Evolutionary conservation across 2,888 invertebrate species (phyloP), one percentile per base, ranked within the genome.

Genomic region (Eilema griseolum): DNA sequence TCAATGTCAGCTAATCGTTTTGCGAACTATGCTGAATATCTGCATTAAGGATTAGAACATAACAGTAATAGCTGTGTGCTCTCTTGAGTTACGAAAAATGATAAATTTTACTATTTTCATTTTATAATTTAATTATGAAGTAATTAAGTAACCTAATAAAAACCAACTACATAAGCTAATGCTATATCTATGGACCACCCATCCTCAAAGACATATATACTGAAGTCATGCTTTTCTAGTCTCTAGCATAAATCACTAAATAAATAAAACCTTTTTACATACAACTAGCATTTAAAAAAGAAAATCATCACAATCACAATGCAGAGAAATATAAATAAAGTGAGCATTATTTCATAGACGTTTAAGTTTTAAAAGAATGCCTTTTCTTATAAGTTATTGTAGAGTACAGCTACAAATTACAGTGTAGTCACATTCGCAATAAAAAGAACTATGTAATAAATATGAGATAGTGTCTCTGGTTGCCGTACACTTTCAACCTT

Each of bases 391-490:
- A 23, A 70, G 66, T 61, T 57, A 66, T 70, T 56, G 61, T 52
- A 52, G 61, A 61, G 33, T 14, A 66, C 37, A 37, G 70, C 66
- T 12, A 66, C 57, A 70, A 70, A 70, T 70, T 66, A 67, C 63
- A 37, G 46, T 20, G 62, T 24, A 70, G 70, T 70, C 70, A 66
- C 70, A 60, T n/a, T 70, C 37, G 70, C 41, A 66, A 70, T 70
- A 70, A 70, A 70, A 70, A 63, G 57, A 70, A 70, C 62, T 33
- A 61, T 59, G 59, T 67, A 62, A 70, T 70, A 70, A 70, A 70
- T 70, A 70, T 66, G 46, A 70, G 66, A 66, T 67, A 67, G 57
- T 66, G 62, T 46, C 62, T 59, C 62, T 66, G 57, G 66, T 66
- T 70, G 37, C 41, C 61, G 52, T 60, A 60, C 59, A 16, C 26